Percentiles rank a stretch among this genome's conserved stretches.
Conservation (phyloP, 2,113 vertebrate genomes). For the Anolis carolinensis region DNA sequence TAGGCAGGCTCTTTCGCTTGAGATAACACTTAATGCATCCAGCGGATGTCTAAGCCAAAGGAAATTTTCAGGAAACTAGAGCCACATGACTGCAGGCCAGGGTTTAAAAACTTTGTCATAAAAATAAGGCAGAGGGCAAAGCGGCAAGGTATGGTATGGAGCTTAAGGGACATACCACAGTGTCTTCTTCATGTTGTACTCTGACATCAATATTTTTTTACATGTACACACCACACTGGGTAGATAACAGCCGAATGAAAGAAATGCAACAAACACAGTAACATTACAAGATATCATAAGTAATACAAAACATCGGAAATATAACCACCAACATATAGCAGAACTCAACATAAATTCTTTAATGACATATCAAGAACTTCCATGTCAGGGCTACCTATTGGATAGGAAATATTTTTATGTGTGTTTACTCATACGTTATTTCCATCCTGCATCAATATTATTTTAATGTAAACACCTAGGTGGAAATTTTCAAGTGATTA, state of each 20-base stretch:
- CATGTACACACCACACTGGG: no score
- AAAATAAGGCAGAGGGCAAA: neutral
- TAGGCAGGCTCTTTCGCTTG: constrained; percentile 25
- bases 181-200: neutral
- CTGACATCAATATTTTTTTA: neutral
- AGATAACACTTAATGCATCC: constrained; percentile 48
- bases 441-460: neutral
- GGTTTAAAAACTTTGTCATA: neutral
- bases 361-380: neutral
- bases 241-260: no score
- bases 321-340: neutral
- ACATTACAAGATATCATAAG: neutral
- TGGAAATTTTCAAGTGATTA: no score
- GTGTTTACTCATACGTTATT: neutral
- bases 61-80: constrained; percentile 11
- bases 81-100: neutral
- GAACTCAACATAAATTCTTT: no score
- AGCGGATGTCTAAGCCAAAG: constrained; percentile 20
- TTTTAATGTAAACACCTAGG: neutral
- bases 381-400: neutral
- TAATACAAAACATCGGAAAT: neutral
- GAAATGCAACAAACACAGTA: neutral
- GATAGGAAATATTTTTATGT: neutral
- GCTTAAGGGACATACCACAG: neutral
- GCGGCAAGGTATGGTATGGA: neutral